Evolutionary conservation across 2,888 invertebrate genomes (phyloP).

Genomic region (Argyra leucocephala): DNA sequence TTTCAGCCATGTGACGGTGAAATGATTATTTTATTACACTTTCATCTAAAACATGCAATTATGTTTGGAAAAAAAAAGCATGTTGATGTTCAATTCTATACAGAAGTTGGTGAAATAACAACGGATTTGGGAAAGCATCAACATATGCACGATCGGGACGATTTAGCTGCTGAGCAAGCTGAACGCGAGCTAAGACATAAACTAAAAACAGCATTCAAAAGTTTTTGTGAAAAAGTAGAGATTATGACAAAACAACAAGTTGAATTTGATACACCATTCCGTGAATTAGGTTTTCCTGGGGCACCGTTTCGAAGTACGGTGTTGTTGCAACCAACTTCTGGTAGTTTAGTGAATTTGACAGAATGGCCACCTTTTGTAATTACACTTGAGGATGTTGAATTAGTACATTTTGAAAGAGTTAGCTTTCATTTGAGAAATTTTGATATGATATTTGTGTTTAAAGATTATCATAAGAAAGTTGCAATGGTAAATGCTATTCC

Average conservation of each 20-base stretch:
- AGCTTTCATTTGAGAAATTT: slow-evolving; percentile 98
- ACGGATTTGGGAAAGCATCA: slow-evolving; percentile 99
- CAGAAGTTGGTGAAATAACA: slow-evolving; percentile 98
- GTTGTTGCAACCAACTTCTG: slow-evolving; percentile 91
- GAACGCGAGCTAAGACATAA: slow-evolving; percentile 94
- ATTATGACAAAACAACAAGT: slow-evolving; percentile 91
- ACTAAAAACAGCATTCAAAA: slow-evolving; percentile 93
- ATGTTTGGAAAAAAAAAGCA: slow-evolving; percentile 99
- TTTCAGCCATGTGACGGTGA: slow-evolving; percentile 99
- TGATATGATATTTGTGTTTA: slow-evolving; percentile 99
- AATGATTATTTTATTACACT: slow-evolving; percentile 98
- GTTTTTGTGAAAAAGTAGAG: slow-evolving; percentile 95
- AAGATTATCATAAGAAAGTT: slow-evolving; percentile 89
- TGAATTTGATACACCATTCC: slow-evolving; percentile 97
- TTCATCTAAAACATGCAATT: slow-evolving; percentile 97
- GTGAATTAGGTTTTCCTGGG: slow-evolving; percentile 95
- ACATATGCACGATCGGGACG: slow-evolving; percentile 99
- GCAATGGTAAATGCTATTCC: slow-evolving; percentile 99
- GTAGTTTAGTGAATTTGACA: slow-evolving; percentile 92
- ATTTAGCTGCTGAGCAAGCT: slow-evolving; percentile 96
- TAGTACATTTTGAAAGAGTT: slow-evolving; percentile 98
- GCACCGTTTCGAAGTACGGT: slow-evolving; percentile 95
- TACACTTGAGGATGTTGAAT: slow-evolving; percentile 91
- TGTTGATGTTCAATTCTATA: slow-evolving; percentile 97
- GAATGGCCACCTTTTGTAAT: slow-evolving; percentile 99